These are phyloP conservation scores for Camarhynchus parvulus DNA, from an alignment of 2,113 vertebrate genomes.

Conservation along the genomic window DNA sequence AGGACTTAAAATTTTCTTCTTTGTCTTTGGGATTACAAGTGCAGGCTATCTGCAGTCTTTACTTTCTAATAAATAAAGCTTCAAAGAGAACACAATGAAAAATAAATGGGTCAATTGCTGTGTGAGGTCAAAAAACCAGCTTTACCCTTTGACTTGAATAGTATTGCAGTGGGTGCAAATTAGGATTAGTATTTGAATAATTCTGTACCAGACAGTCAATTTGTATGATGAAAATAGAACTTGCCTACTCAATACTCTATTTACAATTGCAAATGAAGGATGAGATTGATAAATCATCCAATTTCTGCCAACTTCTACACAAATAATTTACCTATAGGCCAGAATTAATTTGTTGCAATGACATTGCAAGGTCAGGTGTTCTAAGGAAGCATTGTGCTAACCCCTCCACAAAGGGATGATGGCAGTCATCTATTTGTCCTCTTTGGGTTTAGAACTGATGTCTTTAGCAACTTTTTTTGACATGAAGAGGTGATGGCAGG, in stretches of 20 bases:
- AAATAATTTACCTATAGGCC: slow-evolving; percentile 57
- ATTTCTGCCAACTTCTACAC: slow-evolving; percentile 61
- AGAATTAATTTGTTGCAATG: slow-evolving; percentile 63
- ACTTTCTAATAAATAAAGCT: slow-evolving; percentile 20
- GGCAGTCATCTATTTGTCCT: slow-evolving; percentile 28
- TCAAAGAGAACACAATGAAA: not conserved
- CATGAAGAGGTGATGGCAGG: slow-evolving; percentile 12
- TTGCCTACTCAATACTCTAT: slow-evolving; percentile 62
- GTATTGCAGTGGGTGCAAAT: slow-evolving; percentile 56
- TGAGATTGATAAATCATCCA: slow-evolving; percentile 65
- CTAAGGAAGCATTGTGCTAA: not conserved
- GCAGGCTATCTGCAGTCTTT: not conserved
- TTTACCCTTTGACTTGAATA: slow-evolving; percentile 27
- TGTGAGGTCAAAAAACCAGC: not conserved
- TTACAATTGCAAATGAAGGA: slow-evolving; percentile 73
- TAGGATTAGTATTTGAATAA: slow-evolving; percentile 64
- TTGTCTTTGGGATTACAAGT: not conserved
- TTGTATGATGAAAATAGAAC: slow-evolving; percentile 67
- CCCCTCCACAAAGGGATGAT: not conserved
- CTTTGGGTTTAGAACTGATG: slow-evolving; percentile 27
- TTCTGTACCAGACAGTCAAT: slow-evolving; percentile 57
- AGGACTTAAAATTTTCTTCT: not conserved
- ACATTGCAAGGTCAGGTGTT: slow-evolving; percentile 32
- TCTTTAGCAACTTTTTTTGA: slow-evolving; percentile 56
- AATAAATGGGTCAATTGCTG: slow-evolving; percentile 10